Evolutionary conservation across 2,113 vertebrate genomes (phyloP), one percentile per base, ranked within the genome.

Genomic region (Entelurus aequoreus): DNA sequence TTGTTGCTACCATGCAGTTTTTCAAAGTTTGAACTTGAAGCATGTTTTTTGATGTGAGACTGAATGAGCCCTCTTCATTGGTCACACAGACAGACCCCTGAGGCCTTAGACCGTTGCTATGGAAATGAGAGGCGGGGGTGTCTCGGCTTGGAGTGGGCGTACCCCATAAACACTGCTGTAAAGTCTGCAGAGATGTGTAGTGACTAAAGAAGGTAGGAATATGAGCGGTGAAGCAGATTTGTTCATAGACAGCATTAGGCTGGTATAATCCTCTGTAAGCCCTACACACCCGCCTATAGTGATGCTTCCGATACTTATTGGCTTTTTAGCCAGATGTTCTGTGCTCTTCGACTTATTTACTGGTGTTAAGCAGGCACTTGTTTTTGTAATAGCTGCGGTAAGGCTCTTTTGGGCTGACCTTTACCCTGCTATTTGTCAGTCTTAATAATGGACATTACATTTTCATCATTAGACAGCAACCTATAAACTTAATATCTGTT

Each of bases 81-180:
- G 84, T 59, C 79, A 72, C 76, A 65, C 21, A 44, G 69, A 66
- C 75, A 44, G 69, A 66, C 75, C 80, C 72, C 44, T 7, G 68
- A 70, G 82, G 84, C 85, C 79, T 84, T 6, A 69, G 75, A 71
- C 78, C 80, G 87, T 88, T 88, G 87, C 85, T 74, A 86, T 85
- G 85, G 85, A 81, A 74, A 73, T 48, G 49, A 59, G 57, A 37
- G 48, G 68, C 68, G 54, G 80, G 76, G 68, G 67, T 68, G 65
- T 81, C 68, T 72, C 63, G 50, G 51, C 60, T 59, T 35, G 50
- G 69, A 71, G 66, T 62, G 74, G 68, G 71, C 55, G 47, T 21
- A 72, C 37, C 6, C 53, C 3, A 67, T 62, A 70, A 76, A 74
- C 60, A 37, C 59, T n/a, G 54, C 69, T 81, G 71, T 73, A 57